These are phyloP conservation scores for Siniperca chuatsi DNA, from an alignment of 2,113 vertebrate genomes.

Conservation along the genomic window DNA sequence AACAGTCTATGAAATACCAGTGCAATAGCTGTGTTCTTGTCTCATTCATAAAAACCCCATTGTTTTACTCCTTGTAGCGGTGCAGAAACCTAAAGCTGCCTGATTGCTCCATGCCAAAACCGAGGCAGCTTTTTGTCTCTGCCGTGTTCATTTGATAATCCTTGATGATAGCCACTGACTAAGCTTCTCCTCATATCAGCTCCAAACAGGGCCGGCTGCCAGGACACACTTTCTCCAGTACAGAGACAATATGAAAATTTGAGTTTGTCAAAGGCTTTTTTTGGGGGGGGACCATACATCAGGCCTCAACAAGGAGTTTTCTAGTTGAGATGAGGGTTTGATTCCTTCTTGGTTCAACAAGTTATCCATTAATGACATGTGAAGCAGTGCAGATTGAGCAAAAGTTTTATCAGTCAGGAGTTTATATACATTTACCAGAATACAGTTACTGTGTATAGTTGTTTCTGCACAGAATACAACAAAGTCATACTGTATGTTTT, in stretches of 20 bases:
- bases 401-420: background rate
- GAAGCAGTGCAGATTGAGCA: background rate
- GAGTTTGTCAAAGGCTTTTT: constrained; percentile 27
- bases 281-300: constrained; percentile 1
- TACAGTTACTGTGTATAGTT: background rate
- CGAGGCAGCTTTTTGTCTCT: constrained; percentile 69
- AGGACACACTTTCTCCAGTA: constrained; percentile 44
- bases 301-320: constrained; percentile 16
- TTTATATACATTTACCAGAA: background rate
- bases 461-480: constrained; percentile 8
- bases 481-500: constrained; percentile 1
- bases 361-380: background rate
- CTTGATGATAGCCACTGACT: constrained; percentile 63
- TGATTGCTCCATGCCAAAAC: constrained; percentile 54
- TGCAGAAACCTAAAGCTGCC: constrained; percentile 50
- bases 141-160: constrained; percentile 76
- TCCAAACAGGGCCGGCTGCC: constrained; percentile 60
- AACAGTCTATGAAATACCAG: constrained; percentile 8
- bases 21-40: background rate
- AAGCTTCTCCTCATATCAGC: constrained; percentile 68
- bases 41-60: constrained; percentile 48
- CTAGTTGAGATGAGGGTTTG: background rate
- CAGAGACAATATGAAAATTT: constrained; percentile 54
- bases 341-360: constrained; percentile 9
- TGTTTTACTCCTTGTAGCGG: constrained; percentile 42